phyloP scores from a whole-genome alignment of 2,113 vertebrate genomes.

The Pseudonaja textilis region DNA sequence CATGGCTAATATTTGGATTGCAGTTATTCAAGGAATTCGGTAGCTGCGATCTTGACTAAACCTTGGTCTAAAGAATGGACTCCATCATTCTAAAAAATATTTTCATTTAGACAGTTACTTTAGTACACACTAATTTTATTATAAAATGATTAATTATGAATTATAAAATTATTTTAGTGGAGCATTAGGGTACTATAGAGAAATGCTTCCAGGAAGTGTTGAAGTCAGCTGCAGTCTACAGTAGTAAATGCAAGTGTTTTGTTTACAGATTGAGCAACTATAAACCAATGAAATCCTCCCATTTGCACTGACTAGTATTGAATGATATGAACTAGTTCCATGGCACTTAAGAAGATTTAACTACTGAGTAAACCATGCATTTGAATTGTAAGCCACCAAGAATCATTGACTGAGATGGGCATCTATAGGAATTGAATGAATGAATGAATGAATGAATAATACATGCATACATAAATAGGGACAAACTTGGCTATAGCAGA shows the following conservation, averaged over 20 bases:
- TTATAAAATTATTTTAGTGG: background rate
- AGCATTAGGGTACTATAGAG: background rate
- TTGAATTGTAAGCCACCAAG: background rate
- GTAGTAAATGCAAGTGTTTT: background rate
- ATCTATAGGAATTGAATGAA: background rate
- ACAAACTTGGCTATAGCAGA: background rate
- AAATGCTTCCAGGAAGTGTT: background rate
- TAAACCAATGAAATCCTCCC: background rate
- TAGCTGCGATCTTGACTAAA: background rate
- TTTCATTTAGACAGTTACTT: background rate
- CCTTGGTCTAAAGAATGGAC: background rate
- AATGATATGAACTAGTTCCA: background rate
- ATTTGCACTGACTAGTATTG: background rate
- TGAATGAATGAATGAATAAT: background rate
- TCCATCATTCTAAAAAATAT: background rate
- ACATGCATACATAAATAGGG: background rate
- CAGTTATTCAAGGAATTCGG: background rate
- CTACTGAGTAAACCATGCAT: background rate
- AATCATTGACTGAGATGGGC: background rate
- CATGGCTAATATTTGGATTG: background rate
- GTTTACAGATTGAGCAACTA: background rate
- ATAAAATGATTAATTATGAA: background rate
- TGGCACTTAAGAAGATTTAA: background rate
- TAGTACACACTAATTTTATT: background rate
- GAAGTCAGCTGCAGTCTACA: background rate